Percentiles rank a stretch among this genome's conserved stretches.
Conservation (phyloP, 2,888 invertebrate genomes). For the Ecdyonurus torrentis region DNA sequence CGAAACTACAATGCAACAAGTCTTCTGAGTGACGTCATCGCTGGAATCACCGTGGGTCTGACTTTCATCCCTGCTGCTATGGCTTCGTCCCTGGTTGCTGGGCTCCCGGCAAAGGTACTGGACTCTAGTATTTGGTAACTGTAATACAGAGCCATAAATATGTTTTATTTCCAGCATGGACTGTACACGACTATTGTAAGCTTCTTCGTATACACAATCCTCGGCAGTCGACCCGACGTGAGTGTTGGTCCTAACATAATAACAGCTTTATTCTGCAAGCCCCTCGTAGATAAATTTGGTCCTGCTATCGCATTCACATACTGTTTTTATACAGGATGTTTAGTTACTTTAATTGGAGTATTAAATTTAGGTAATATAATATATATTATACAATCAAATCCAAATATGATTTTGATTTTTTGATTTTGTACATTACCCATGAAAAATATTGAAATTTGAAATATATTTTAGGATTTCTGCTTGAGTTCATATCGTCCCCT, state of each 20-base stretch:
- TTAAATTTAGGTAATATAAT: background rate
- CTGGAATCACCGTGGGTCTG: slow-evolving; percentile 22
- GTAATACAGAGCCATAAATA: too few relatives aligned
- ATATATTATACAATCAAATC: too few relatives aligned
- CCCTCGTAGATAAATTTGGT: background rate
- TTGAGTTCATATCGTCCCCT: slow-evolving; percentile 69
- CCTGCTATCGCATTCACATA: background rate
- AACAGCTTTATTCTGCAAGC: background rate
- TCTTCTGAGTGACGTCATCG: slow-evolving; percentile 5
- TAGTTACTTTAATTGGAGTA: background rate
- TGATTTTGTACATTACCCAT: too few relatives aligned
- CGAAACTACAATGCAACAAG: background rate
- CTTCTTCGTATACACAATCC: background rate
- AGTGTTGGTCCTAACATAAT: background rate
- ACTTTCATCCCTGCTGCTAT: slow-evolving; percentile 34
- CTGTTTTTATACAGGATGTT: background rate
- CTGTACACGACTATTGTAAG: background rate
- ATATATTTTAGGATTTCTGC: slow-evolving; percentile 64
- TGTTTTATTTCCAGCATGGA: background rate
- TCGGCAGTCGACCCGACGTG: background rate
- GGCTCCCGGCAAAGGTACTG: slow-evolving; percentile 28
- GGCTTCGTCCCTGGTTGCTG: slow-evolving; percentile 30
- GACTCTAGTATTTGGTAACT: too few relatives aligned
- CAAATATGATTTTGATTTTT: too few relatives aligned
- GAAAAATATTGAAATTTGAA: too few relatives aligned